Evolutionary conservation across 2,888 invertebrate genomes (phyloP).

Genomic region (Ptycholaimellus sp.): DNA sequence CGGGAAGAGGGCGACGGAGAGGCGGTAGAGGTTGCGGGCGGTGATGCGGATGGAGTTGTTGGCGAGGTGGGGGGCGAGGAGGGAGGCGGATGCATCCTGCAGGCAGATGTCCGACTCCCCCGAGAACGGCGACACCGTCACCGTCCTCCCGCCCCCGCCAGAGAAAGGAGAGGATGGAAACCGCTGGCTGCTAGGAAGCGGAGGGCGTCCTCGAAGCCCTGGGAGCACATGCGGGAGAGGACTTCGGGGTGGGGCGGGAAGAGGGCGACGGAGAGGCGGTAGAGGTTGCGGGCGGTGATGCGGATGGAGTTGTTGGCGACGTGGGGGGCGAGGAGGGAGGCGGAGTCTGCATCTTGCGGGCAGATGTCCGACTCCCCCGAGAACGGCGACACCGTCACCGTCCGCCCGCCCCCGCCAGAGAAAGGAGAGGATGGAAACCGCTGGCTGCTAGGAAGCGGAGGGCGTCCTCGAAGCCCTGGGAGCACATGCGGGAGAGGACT

Average conservation of each 20-base stretch:
- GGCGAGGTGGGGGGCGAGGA: constrained; percentile 25
- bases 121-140: constrained; percentile 83
- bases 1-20: constrained; percentile 73
- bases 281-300: constrained; percentile 72
- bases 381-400: constrained; percentile 83
- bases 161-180: no score
- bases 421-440: no score
- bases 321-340: constrained; percentile 19
- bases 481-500: constrained; percentile 60
- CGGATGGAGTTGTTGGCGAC: constrained; percentile 23
- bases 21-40: constrained; percentile 69
- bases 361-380: constrained; percentile 92
- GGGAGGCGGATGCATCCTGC: no score
- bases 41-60: constrained; percentile 38
- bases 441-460: constrained; percentile 26
- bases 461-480: constrained; percentile 65
- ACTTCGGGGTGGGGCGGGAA: constrained; percentile 86
- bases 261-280: constrained; percentile 65
- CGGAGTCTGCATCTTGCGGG: constrained; percentile 42
- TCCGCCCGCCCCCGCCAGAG: no score
- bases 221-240: constrained; percentile 63
- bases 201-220: constrained; percentile 55
- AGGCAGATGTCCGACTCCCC: constrained; percentile 92
- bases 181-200: constrained; percentile 26
- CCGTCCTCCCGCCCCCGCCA: no score